Evolutionary conservation across 2,797 vertebrate genomes (phyloP).

Genomic region (Tadarida brasiliensis): DNA sequence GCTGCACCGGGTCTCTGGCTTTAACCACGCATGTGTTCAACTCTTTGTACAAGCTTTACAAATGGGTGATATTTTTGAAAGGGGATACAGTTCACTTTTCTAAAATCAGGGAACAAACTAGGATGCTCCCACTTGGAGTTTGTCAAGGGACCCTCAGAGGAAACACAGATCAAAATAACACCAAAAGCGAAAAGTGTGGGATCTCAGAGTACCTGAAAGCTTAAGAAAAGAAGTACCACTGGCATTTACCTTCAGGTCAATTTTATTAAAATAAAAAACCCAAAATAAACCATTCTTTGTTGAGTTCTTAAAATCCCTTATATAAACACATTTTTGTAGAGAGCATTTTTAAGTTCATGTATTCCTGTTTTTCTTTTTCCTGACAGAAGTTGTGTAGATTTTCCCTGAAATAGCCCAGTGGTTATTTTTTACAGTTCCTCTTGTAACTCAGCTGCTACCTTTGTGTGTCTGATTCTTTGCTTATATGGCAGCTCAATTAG

Average conservation of each 20-base stretch:
- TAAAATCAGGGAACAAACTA: constrained; percentile 68
- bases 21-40: constrained; percentile 88
- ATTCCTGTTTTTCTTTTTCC: constrained; percentile 32
- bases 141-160: constrained; percentile 53
- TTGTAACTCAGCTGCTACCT: constrained; percentile 84
- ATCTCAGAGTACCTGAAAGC: not conserved
- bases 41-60: constrained; percentile 82
- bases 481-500: constrained; percentile 86
- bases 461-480: constrained; percentile 83
- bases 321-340: not conserved
- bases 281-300: not conserved
- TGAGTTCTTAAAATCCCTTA: constrained; percentile 30
- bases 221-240: constrained; percentile 22
- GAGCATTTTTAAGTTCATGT: not conserved
- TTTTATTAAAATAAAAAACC: constrained; percentile 46
- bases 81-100: constrained; percentile 57
- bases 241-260: constrained; percentile 52
- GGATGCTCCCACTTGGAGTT: constrained; percentile 3
- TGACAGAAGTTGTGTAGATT: constrained; percentile 66
- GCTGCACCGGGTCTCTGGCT: constrained; percentile 84
- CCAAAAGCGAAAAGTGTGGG: not conserved
- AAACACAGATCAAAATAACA: constrained; percentile 58
- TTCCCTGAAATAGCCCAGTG: constrained; percentile 77
- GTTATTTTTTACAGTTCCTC: constrained; percentile 84
- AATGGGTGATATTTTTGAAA: constrained; percentile 67